Evolutionary conservation across 2,113 vertebrate species (phyloP).

Genomic region (Poecilia latipinna): DNA sequence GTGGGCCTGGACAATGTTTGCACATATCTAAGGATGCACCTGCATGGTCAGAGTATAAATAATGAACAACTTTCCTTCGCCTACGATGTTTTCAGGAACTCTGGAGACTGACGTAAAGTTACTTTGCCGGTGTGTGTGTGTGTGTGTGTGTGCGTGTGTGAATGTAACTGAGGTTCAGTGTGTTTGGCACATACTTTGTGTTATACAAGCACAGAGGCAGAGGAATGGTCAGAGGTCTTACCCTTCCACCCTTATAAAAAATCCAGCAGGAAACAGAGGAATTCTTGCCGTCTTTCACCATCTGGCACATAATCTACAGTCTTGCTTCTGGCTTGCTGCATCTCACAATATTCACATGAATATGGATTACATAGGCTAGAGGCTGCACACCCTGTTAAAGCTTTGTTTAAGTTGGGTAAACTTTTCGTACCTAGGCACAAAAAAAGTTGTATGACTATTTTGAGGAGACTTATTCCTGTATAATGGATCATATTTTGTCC

Average conservation of each 20-base stretch:
- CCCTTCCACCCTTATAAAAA: neutral
- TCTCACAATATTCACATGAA: neutral
- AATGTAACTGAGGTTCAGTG: neutral
- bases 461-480: too few relatives aligned
- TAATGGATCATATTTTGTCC: too few relatives aligned
- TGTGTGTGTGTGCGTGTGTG: neutral
- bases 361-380: too few relatives aligned
- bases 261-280: neutral
- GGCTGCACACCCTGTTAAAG: too few relatives aligned
- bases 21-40: too few relatives aligned
- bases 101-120: neutral
- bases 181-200: neutral
- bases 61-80: constrained; percentile 3
- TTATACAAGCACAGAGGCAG: neutral
- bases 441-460: too few relatives aligned
- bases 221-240: neutral
- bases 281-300: neutral
- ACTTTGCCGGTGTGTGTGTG: neutral
- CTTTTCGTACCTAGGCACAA: too few relatives aligned
- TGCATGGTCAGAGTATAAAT: neutral
- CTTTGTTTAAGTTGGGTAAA: too few relatives aligned
- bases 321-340: neutral
- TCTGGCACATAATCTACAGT: neutral
- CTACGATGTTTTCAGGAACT: neutral
- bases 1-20: neutral